Evolutionary conservation across 2,113 vertebrate genomes (phyloP).

Genomic region (Nibea albiflora): DNA sequence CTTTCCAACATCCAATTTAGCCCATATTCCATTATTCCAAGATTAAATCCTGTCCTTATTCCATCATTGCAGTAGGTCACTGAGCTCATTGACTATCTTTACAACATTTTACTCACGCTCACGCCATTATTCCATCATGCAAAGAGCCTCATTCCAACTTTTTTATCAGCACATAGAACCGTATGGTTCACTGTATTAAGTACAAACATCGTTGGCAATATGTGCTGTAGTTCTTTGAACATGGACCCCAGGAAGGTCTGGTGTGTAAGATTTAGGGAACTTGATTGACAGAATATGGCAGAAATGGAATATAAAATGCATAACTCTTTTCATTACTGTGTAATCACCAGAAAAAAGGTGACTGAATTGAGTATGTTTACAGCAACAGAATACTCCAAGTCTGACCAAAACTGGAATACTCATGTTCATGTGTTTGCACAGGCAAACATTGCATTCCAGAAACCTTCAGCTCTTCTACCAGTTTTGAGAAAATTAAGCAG

Average conservation of each 20-base stretch:
- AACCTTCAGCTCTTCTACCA: not conserved
- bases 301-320: no score
- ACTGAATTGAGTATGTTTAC: no score
- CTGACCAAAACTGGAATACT: not conserved
- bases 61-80: not conserved
- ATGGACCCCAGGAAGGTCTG: not conserved
- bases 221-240: not conserved
- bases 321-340: no score
- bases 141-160: not conserved
- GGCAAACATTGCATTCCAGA: not conserved
- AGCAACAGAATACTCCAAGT: not conserved
- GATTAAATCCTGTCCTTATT: not conserved
- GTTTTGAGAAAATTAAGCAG: not conserved
- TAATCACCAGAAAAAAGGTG: no score
- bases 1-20: constrained; percentile 16
- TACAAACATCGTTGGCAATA: not conserved
- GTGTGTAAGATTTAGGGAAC: no score
- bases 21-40: not conserved
- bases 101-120: constrained; percentile 21
- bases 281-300: no score
- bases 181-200: not conserved
- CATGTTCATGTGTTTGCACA: not conserved
- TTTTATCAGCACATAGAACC: no score
- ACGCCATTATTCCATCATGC: constrained; percentile 21
- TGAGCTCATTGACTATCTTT: constrained; percentile 21